Evolutionary conservation across 1,140 invertebrate species (phyloP).

Genomic region (Probaryconus sp.): DNA sequence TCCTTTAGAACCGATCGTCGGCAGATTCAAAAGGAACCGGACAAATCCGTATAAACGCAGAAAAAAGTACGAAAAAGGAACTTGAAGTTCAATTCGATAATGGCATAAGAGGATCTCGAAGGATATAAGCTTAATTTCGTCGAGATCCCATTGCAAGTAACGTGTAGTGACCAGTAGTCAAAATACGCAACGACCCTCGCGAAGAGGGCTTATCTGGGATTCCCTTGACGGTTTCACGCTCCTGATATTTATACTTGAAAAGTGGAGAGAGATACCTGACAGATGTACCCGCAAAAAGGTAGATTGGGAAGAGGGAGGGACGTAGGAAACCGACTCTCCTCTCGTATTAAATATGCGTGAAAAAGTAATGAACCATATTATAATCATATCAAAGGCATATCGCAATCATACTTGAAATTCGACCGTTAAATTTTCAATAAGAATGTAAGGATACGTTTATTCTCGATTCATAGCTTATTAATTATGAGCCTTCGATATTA

Average conservation of each 20-base stretch:
- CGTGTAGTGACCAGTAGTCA: constrained; percentile 38
- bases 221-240: constrained; percentile 32
- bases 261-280: constrained; percentile 16
- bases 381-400: no score
- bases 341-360: no score
- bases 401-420: no score
- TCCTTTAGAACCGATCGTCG: constrained; percentile 41
- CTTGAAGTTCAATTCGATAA: constrained; percentile 59
- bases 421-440: no score
- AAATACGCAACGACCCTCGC: constrained; percentile 35
- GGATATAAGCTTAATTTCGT: constrained; percentile 63
- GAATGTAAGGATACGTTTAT: no score
- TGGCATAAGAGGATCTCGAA: constrained; percentile 63
- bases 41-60: constrained; percentile 43
- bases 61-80: constrained; percentile 12
- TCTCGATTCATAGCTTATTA: no score
- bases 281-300: not conserved
- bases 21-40: constrained; percentile 38
- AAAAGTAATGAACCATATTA: no score
- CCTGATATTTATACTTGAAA: constrained; percentile 11
- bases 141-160: constrained; percentile 30
- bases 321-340: no score
- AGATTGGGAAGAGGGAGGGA: no score
- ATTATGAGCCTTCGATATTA: no score
- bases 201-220: constrained; percentile 56